Percentiles rank a stretch among this genome's conserved stretches.
Conservation (phyloP, 2,888 invertebrate genomes). For the Coenonympha arcania region DNA sequence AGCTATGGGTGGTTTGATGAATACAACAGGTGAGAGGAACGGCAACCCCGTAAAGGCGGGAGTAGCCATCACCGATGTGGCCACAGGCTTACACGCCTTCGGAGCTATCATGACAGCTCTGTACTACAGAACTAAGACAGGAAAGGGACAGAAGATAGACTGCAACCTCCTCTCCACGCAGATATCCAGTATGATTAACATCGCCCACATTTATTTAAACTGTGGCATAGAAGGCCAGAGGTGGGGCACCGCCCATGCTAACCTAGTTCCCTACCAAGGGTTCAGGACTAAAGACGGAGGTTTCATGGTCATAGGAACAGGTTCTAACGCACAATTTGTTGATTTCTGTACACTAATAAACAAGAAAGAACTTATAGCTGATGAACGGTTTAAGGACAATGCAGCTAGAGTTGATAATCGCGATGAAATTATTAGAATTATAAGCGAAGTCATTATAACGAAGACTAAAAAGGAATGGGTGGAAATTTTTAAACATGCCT, state of each 20-base stretch:
- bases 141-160: conserved; percentile 92
- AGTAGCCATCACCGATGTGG: conserved; percentile 92
- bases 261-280: conserved; percentile 95
- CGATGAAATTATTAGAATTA: conserved; percentile 75
- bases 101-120: conserved; percentile 95
- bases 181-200: conserved; percentile 89
- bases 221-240: conserved; percentile 82
- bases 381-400: conserved; percentile 82
- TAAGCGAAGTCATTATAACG: conserved; percentile 73
- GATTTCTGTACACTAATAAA: conserved; percentile 80
- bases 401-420: conserved; percentile 83
- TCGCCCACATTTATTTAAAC: conserved; percentile 93
- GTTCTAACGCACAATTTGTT: conserved; percentile 86
- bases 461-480: conserved; percentile 86
- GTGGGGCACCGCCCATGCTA: conserved; percentile 95
- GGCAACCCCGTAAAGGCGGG: conserved; percentile 93
- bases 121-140: conserved; percentile 82
- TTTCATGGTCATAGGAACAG: conserved; percentile 89
- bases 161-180: conserved; percentile 95
- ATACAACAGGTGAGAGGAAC: conserved; percentile 88
- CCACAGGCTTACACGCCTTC: conserved; percentile 95
- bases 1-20: conserved; percentile 90
- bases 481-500: conserved; percentile 78
- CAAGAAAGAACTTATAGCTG: conserved; percentile 73
- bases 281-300: conserved; percentile 89